These are phyloP conservation scores for Rhizomys pruinosus DNA, from an alignment of 2,113 vertebrate species.

Conservation along the genomic window DNA sequence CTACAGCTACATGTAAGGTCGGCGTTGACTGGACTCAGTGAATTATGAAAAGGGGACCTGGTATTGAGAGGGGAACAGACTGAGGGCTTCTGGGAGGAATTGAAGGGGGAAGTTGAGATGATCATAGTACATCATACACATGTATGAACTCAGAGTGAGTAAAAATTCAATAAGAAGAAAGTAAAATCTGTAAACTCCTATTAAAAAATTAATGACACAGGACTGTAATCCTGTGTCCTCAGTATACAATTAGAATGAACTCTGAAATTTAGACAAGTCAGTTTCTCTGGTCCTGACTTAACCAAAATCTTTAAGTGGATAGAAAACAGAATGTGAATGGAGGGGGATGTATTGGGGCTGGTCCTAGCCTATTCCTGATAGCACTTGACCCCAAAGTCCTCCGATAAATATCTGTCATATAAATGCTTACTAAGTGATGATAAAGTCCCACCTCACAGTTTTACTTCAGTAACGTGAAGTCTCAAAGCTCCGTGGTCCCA, in stretches of 20 bases:
- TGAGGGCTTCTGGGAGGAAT: neutral
- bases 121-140: neutral
- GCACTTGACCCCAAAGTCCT: neutral
- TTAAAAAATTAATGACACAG: neutral
- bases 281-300: neutral
- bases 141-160: neutral
- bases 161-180: neutral
- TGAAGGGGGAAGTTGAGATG: neutral
- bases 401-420: neutral
- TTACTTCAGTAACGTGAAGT: neutral
- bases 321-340: neutral
- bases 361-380: neutral
- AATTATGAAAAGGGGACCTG: neutral
- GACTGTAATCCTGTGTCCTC: neutral
- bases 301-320: neutral
- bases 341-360: neutral
- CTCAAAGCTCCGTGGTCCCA: neutral
- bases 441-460: neutral
- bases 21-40: neutral
- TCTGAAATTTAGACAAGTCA: neutral
- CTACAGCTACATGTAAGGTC: rapidly evolving
- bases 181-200: too few species aligned
- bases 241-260: neutral
- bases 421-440: constrained; percentile 35
- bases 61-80: rapidly evolving